These are phyloP conservation scores for Chrysopa pallens DNA, from an alignment of 1,140 invertebrate species.

Conservation along the genomic window DNA sequence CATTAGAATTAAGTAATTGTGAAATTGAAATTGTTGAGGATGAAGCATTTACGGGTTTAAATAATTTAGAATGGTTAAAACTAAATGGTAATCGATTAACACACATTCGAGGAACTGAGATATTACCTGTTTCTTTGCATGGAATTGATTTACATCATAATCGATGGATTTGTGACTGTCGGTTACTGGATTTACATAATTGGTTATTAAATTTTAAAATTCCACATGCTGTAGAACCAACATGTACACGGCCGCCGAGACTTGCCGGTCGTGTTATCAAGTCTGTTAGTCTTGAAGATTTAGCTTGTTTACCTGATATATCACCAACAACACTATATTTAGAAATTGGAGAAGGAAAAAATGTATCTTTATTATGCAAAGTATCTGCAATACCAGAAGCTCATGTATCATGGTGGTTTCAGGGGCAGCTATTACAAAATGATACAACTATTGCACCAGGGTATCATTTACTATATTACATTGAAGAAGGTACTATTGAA, in stretches of 20 bases:
- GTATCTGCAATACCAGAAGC: constrained; percentile 62
- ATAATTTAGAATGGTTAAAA: constrained; percentile 65
- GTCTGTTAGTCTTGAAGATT: constrained; percentile 44
- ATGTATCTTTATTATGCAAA: constrained; percentile 58
- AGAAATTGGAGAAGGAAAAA: constrained; percentile 58
- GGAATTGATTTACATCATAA: constrained; percentile 70
- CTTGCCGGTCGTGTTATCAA: constrained; percentile 48
- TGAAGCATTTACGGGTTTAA: constrained; percentile 63
- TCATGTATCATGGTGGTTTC: constrained; percentile 61
- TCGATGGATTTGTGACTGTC: constrained; percentile 78
- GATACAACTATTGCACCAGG: constrained; percentile 42
- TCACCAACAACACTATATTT: constrained; percentile 48
- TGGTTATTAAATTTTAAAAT: constrained; percentile 62
- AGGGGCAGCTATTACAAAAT: constrained; percentile 53
- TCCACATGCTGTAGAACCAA: constrained; percentile 48
- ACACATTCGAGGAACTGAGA: constrained; percentile 43
- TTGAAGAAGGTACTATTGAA: constrained; percentile 46
- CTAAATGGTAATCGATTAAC: constrained; percentile 64
- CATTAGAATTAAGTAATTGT: constrained; percentile 65
- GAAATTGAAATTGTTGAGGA: constrained; percentile 56
- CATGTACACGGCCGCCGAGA: constrained; percentile 49
- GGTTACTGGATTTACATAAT: constrained; percentile 48
- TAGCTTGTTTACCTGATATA: constrained; percentile 68
- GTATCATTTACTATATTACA: constrained; percentile 42
- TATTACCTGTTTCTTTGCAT: constrained; percentile 52